phyloP scores from a whole-genome alignment of 2,113 vertebrate species.

The Microcebus lehilahytsara region DNA sequence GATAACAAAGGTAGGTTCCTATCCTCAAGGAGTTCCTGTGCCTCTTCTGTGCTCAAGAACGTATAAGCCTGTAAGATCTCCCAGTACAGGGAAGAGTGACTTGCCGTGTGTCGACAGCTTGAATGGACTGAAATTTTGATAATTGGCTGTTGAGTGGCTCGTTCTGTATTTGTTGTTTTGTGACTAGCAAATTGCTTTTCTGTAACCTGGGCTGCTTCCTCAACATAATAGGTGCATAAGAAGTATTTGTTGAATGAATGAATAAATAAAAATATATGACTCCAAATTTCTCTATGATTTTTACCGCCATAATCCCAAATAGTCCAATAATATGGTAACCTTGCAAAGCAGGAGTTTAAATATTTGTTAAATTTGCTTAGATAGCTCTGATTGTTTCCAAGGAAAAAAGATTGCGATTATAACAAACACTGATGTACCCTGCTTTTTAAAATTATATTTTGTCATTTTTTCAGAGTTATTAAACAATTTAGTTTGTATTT shows the following conservation, averaged over 20 bases:
- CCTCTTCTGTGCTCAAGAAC: not conserved
- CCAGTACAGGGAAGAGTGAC: not conserved
- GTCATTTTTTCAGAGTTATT: not conserved
- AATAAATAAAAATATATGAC: not conserved
- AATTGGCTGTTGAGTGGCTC: not conserved
- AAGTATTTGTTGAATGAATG: not conserved
- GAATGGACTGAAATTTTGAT: not conserved
- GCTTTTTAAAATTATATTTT: constrained; percentile 31
- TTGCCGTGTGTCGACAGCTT: not conserved
- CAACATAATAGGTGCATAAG: not conserved
- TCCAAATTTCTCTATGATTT: not conserved
- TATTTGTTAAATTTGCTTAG: constrained; percentile 21
- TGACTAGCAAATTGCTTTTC: not conserved
- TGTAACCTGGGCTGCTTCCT: not conserved
- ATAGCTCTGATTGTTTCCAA: not conserved
- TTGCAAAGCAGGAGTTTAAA: not conserved
- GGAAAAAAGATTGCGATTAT: not conserved
- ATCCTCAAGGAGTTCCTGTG: not conserved
- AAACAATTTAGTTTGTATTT: not conserved
- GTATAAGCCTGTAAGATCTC: not conserved
- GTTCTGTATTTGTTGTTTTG: not conserved
- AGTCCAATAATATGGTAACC: not conserved
- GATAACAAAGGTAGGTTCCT: not conserved
- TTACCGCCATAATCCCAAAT: not conserved
- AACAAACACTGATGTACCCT: not conserved